These are phyloP conservation scores for Oncorhynchus kisutch DNA, from an alignment of 2,113 vertebrate species.

Conservation along the genomic window DNA sequence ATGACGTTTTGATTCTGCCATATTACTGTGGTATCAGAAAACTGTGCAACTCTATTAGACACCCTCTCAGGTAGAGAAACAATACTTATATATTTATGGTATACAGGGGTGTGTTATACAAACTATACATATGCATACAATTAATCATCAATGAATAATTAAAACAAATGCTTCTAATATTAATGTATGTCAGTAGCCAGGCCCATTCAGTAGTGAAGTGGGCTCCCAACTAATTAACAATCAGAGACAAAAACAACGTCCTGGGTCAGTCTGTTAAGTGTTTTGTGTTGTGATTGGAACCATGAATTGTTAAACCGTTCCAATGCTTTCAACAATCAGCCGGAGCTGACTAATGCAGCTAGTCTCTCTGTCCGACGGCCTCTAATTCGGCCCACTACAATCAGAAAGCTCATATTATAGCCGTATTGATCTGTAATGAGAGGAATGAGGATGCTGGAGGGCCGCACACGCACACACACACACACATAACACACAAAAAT, in stretches of 20 bases:
- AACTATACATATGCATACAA: constrained; percentile 11
- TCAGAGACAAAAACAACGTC: constrained; percentile 26
- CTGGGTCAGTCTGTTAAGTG: constrained; percentile 19
- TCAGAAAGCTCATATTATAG: constrained; percentile 52
- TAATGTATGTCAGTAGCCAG: constrained; percentile 5
- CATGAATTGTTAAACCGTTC: constrained; percentile 59
- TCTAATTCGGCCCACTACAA: constrained; percentile 51
- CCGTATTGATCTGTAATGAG: constrained; percentile 43
- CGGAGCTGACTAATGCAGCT: constrained; percentile 51
- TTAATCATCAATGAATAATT: background rate
- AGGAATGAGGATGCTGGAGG: constrained; percentile 19
- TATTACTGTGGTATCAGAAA: no score
- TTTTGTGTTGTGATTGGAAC: constrained; percentile 45
- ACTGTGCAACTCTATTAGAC: no score
- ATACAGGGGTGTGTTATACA: no score
- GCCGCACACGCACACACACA: background rate
- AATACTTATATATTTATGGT: no score
- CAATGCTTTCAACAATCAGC: constrained; percentile 18
- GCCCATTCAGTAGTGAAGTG: background rate
- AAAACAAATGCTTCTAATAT: background rate
- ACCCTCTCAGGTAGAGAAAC: no score
- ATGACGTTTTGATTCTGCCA: no score
- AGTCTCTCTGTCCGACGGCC: constrained; percentile 38
- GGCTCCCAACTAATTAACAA: constrained; percentile 45
- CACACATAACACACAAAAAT: no score